phyloP scores from a whole-genome alignment of 1,140 invertebrate species.

The Drosophila sucinea region DNA sequence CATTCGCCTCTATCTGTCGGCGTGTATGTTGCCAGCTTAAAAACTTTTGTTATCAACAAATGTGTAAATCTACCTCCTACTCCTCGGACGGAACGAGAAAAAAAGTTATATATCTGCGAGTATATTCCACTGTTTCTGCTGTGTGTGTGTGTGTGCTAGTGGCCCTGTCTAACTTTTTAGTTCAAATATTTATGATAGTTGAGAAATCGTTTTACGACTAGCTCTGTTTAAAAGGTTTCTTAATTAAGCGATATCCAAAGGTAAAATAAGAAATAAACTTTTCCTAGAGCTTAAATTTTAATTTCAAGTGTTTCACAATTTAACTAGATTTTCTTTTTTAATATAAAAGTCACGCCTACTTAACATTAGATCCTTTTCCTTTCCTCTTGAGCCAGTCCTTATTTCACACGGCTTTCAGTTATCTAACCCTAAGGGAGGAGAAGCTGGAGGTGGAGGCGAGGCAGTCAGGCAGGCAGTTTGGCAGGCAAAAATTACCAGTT shows the following conservation, averaged over 20 bases:
- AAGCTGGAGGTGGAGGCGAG: neutral
- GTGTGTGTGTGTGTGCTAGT: slow-evolving; percentile 35
- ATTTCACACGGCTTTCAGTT: slow-evolving; percentile 21
- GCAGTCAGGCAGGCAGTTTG: neutral
- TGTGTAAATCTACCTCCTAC: slow-evolving; percentile 68
- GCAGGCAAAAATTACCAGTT: slow-evolving; percentile 60
- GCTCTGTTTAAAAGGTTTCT: slow-evolving; percentile 38
- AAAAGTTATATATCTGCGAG: slow-evolving; percentile 17
- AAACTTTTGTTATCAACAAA: slow-evolving; percentile 78
- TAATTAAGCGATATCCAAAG: slow-evolving; percentile 3
- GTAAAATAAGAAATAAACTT: neutral
- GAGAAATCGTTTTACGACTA: slow-evolving; percentile 68
- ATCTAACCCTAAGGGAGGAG: slow-evolving; percentile 25
- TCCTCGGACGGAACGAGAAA: slow-evolving; percentile 25
- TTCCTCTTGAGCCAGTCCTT: slow-evolving; percentile 17
- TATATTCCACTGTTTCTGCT: neutral
- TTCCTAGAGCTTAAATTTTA: neutral
- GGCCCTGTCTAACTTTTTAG: slow-evolving; percentile 71
- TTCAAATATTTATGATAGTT: slow-evolving; percentile 74
- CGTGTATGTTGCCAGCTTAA: slow-evolving; percentile 73
- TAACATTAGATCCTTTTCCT: slow-evolving; percentile 34
- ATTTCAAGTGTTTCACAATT: slow-evolving; percentile 2
- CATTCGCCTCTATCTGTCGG: slow-evolving; percentile 27
- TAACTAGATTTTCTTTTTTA: neutral
- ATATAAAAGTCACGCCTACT: slow-evolving; percentile 62